Percentiles rank a stretch among this genome's conserved stretches.
Conservation (phyloP, 2,888 invertebrate species). For the Lamproptera curius region DNA sequence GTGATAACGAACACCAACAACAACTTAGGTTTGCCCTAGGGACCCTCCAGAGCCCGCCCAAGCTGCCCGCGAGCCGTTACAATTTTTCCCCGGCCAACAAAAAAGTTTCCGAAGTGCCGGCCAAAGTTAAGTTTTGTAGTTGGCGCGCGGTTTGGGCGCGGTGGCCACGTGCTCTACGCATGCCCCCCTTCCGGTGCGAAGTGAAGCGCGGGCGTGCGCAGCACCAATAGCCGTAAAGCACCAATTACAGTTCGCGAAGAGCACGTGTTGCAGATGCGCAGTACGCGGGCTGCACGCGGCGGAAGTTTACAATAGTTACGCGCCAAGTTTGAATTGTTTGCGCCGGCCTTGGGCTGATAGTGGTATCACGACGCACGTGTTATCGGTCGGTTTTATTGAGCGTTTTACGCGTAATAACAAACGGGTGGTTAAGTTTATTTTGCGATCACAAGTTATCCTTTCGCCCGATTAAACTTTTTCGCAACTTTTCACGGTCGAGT, state of each 20-base stretch:
- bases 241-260: slow-evolving; percentile 6
- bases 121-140: slow-evolving; percentile 29
- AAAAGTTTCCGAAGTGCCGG: neutral
- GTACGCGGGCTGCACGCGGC: slow-evolving; percentile 4
- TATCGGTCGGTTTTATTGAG: neutral
- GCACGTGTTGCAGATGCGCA: slow-evolving; percentile 20
- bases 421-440: neutral
- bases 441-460: too few relatives aligned
- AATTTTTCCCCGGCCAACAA: neutral
- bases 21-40: slow-evolving; percentile 27
- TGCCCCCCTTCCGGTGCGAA: slow-evolving; percentile 28
- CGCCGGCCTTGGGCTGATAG: neutral
- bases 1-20: slow-evolving; percentile 50
- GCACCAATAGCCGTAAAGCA: slow-evolving; percentile 28
- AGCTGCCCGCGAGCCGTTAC: neutral
- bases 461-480: too few relatives aligned
- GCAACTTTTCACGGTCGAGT: neutral
- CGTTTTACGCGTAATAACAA: neutral
- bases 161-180: slow-evolving; percentile 40
- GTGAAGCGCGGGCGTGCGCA: slow-evolving; percentile 46
- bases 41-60: neutral
- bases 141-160: slow-evolving; percentile 29
- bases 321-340: slow-evolving; percentile 1
- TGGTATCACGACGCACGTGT: neutral
- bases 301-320: slow-evolving; percentile 11